A percentile compares a stretch with the other conserved stretches of the same genome.
These are phyloP conservation scores for Semicossyphus pulcher DNA, from an alignment of 2,113 vertebrate genomes.

Conservation along the genomic window DNA sequence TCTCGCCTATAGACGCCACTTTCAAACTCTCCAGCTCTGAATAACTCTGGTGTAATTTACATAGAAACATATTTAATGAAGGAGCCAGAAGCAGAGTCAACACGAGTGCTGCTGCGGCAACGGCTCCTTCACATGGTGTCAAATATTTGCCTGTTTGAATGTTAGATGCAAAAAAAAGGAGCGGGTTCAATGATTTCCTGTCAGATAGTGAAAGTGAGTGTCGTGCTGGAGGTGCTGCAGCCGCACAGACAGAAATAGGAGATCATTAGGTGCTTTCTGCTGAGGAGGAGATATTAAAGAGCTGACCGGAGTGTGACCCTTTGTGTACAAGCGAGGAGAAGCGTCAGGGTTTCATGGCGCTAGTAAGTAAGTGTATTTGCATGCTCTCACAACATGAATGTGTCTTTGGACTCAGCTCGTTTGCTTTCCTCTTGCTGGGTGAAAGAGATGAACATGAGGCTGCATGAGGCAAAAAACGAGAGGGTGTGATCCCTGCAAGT, in stretches of 20 bases:
- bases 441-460: constrained; percentile 57
- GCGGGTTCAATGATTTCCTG: constrained; percentile 25
- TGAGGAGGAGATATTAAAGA: constrained; percentile 20
- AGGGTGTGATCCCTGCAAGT: constrained; percentile 31
- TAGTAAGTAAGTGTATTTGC: too few species aligned
- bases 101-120: constrained; percentile 9
- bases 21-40: constrained; percentile 42
- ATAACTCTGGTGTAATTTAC: constrained; percentile 68
- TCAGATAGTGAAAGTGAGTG: constrained; percentile 4
- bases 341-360: too few species aligned
- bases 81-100: constrained; percentile 39
- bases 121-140: constrained; percentile 37
- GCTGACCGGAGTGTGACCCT: constrained; percentile 21
- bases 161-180: constrained; percentile 17
- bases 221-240: not conserved
- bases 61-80: constrained; percentile 55
- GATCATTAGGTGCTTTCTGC: constrained; percentile 36
- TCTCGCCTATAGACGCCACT: not conserved
- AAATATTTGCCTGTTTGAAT: constrained; percentile 47
- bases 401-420: not conserved
- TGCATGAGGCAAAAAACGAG: constrained; percentile 62
- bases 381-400: not conserved
- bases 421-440: not conserved
- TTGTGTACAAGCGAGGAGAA: too few species aligned
- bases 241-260: constrained; percentile 20